Conservation (phyloP, 2,797 vertebrate species). For the Melanotaenia parkinsoni region DNA sequence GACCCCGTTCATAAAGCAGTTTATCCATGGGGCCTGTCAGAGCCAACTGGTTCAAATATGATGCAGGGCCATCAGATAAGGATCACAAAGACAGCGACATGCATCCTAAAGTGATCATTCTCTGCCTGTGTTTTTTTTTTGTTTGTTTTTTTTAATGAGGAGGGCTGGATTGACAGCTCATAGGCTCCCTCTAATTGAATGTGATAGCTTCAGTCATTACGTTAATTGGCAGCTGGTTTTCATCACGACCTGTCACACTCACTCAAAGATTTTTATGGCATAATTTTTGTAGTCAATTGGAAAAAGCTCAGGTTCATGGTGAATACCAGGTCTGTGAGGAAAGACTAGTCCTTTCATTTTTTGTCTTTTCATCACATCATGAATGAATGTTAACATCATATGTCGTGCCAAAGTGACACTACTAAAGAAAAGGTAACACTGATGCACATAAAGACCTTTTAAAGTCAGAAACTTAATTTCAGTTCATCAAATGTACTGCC, state of each 20-base stretch:
- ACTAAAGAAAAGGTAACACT: constrained; percentile 18
- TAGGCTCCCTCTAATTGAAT: constrained; percentile 73
- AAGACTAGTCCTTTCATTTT: constrained; percentile 29
- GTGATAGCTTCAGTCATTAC: constrained; percentile 79
- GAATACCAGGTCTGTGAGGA: constrained; percentile 41
- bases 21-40: constrained; percentile 77
- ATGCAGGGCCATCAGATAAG: constrained; percentile 76
- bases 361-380: constrained; percentile 50
- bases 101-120: constrained; percentile 70
- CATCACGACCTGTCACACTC: constrained; percentile 70
- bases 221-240: constrained; percentile 81
- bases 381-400: constrained; percentile 33
- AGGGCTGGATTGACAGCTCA: constrained; percentile 69
- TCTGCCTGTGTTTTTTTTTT: constrained; percentile 63
- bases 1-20: constrained; percentile 72
- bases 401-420: constrained; percentile 26
- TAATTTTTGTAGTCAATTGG: constrained; percentile 62
- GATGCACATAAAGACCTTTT: background rate
- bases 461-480: no score
- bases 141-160: constrained; percentile 45
- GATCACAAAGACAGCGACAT: constrained; percentile 75
- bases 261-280: constrained; percentile 67
- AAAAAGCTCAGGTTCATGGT: constrained; percentile 30
- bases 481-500: background rate
- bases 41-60: constrained; percentile 65